Conservation (phyloP, 2,888 invertebrate genomes). For the Ochropacha duplaris region DNA sequence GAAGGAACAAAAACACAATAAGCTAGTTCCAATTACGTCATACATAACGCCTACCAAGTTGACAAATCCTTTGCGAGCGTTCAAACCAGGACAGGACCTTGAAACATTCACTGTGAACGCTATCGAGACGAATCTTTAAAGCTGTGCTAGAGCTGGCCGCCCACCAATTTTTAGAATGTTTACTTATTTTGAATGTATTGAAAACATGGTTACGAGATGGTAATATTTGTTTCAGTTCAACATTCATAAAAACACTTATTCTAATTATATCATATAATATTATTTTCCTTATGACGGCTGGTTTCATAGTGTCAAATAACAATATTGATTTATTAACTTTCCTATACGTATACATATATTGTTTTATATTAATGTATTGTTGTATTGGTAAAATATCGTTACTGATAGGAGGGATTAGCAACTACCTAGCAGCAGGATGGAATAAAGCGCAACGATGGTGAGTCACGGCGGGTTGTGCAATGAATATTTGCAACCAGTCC, state of each 20-base stretch:
- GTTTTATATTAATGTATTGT: neutral
- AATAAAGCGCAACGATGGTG: slow-evolving; percentile 64
- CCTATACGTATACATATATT: neutral
- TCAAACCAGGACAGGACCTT: slow-evolving; percentile 78
- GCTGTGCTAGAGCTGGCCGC: slow-evolving; percentile 59
- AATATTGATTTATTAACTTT: neutral
- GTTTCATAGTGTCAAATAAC: neutral
- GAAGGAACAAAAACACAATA: slow-evolving; percentile 40
- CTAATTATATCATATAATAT: neutral
- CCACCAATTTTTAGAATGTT: slow-evolving; percentile 59
- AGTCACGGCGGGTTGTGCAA: slow-evolving; percentile 72
- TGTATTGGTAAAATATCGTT: slow-evolving; percentile 32
- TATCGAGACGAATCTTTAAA: slow-evolving; percentile 76
- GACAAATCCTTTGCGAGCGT: slow-evolving; percentile 76
- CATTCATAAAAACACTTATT: neutral
- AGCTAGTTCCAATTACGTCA: slow-evolving; percentile 62
- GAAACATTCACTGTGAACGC: slow-evolving; percentile 77
- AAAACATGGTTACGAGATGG: slow-evolving; percentile 5
- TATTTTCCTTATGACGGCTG: neutral
- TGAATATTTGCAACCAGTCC: slow-evolving; percentile 64
- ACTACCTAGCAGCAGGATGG: slow-evolving; percentile 48
- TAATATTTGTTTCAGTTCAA: neutral
- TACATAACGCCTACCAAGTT: slow-evolving; percentile 68
- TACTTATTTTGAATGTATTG: slow-evolving; percentile 27
- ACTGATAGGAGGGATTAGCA: slow-evolving; percentile 63